A percentile compares a stretch with the other conserved stretches of the same genome.
phyloP scores from a whole-genome alignment of 1,140 invertebrate species.

The Drosophila arizonae region DNA sequence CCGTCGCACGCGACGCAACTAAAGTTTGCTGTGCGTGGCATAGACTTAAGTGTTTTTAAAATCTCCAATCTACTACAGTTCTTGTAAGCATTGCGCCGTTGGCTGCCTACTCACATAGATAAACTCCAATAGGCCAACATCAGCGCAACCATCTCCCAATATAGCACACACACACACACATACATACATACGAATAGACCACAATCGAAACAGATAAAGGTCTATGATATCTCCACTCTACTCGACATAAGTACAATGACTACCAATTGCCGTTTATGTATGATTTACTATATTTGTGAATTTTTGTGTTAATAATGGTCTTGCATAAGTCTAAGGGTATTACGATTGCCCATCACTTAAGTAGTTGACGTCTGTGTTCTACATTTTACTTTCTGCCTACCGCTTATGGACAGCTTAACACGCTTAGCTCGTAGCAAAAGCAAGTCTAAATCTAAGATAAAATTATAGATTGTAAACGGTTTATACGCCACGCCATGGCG shows the following conservation, averaged over 20 bases:
- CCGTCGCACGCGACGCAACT: slow-evolving; percentile 74
- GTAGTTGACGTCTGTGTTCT: slow-evolving; percentile 59
- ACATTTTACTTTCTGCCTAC: slow-evolving; percentile 57
- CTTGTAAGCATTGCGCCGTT: slow-evolving; percentile 32
- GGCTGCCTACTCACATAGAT: slow-evolving; percentile 42
- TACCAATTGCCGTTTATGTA: slow-evolving; percentile 34
- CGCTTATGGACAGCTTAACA: slow-evolving; percentile 58
- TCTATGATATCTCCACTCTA: slow-evolving; percentile 19
- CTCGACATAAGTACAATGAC: slow-evolving; percentile 41
- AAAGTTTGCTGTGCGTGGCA: slow-evolving; percentile 19
- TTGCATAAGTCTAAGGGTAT: slow-evolving; percentile 38
- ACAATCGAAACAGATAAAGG: slow-evolving; percentile 10
- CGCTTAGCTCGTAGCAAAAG: slow-evolving; percentile 62
- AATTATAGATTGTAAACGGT: slow-evolving; percentile 39
- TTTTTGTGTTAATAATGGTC: slow-evolving; percentile 43
- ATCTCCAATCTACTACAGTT: slow-evolving; percentile 65
- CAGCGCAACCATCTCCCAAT: slow-evolving; percentile 31
- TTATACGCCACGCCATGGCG: slow-evolving; percentile 40
- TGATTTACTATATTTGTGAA: slow-evolving; percentile 33
- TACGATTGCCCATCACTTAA: slow-evolving; percentile 51
- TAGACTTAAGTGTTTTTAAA: slow-evolving; percentile 75
- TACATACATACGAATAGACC: slow-evolving; percentile 15
- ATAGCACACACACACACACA: slow-evolving; percentile 21
- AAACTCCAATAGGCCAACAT: slow-evolving; percentile 36
- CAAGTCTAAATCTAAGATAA: slow-evolving; percentile 61